phyloP scores from a whole-genome alignment of 2,888 invertebrate genomes.

The Aphidoletes aphidimyza region DNA sequence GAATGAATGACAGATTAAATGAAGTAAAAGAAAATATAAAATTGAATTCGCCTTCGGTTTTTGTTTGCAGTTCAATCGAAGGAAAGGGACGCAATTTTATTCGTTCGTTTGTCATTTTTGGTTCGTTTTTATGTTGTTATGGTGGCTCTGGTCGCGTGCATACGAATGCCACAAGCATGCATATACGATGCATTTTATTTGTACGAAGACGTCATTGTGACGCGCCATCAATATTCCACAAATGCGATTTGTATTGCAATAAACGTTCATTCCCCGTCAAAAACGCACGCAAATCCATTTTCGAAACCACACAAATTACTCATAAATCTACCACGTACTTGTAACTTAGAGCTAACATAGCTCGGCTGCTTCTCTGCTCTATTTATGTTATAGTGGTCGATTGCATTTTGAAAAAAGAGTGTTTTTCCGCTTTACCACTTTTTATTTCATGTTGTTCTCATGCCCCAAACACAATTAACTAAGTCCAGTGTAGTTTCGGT shows the following conservation, averaged over 20 bases:
- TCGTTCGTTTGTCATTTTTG: neutral
- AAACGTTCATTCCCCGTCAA: neutral
- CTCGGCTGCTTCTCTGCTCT: neutral
- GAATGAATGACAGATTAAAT: no score
- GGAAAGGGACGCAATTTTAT: neutral
- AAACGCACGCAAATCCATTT: neutral
- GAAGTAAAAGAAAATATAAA: no score
- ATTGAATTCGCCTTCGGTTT: no score
- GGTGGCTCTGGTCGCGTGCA: neutral
- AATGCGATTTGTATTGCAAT: neutral
- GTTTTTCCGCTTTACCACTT: neutral
- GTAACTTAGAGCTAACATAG: no score
- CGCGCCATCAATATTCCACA: conserved; percentile 39
- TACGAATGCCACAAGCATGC: neutral
- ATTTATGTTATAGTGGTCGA: conserved; percentile 4
- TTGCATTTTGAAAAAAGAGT: neutral
- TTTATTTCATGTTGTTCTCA: neutral
- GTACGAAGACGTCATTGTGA: conserved; percentile 23
- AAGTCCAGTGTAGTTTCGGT: neutral
- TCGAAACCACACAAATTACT: neutral
- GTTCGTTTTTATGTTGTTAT: neutral
- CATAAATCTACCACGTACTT: neutral
- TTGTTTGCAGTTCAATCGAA: no score
- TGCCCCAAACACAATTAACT: neutral
- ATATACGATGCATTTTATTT: neutral